Evolutionary conservation across 2,113 vertebrate genomes (phyloP), one percentile per base, ranked within the genome.

Genomic region (Heterochromis multidens): DNA sequence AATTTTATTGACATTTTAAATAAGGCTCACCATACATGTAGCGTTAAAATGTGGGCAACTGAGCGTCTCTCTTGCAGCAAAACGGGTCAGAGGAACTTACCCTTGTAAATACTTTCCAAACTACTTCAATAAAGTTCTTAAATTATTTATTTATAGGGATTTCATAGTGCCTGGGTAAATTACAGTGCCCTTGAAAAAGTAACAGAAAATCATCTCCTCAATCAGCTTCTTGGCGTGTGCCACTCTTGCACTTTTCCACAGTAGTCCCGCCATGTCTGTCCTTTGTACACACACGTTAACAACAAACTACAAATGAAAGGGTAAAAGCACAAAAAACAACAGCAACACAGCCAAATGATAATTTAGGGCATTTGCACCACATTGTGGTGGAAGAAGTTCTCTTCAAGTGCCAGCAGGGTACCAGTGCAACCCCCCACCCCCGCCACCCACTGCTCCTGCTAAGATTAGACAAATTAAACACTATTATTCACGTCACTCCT

Each of bases 381-480:
- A 87, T 89, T 90, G 93, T 90, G 94, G 93, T 91, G 76, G 82
- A 82, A 81, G 91, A 85, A 87, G 91, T 86, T 92, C 89, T 93
- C 89, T 88, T 91, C 91, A 84, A 81, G 88, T 92, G 87, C 94
- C 93, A 91, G 91, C 87, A 84, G 84, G 87, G 88, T 87, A 86
- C 84, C 88, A 78, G 79, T 27, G 21, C 84, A 77, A 62, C 77
- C 84, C 78, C 60, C 29, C 40, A 17, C 52, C 82, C 56, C n/a
- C 40, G 52, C 89, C 92, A 89, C 90, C 90, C 92, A 91, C 90
- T 80, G 90, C 91, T 92, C 82, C 88, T 70, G 87, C 95, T 95
- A 95, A 96, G 94, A 96, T 96, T 95, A 96, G 95, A 95, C 93
- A 94, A 95, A 95, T 95, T 91, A 96, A 95, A 95, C 93, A 88